Evolutionary conservation across 2,888 invertebrate species (phyloP).

Genomic region (Mamestra brassicae): DNA sequence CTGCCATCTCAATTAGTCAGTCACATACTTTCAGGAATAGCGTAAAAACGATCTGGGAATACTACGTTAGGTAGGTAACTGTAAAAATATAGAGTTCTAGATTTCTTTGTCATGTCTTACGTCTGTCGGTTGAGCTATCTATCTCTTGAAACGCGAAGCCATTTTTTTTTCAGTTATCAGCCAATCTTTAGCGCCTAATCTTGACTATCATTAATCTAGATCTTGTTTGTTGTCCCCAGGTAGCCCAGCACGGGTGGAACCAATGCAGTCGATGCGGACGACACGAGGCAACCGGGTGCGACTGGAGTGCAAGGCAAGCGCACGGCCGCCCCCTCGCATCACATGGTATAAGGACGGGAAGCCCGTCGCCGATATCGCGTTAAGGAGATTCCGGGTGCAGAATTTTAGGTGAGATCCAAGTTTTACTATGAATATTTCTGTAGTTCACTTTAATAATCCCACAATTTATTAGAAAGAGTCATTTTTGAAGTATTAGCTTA

Average conservation of each 20-base stretch:
- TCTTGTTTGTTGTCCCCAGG: conserved; percentile 71
- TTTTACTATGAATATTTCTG: not conserved
- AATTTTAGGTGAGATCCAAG: conserved; percentile 89
- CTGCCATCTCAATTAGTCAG: conserved; percentile 30
- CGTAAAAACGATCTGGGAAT: not conserved
- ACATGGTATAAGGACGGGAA: conserved; percentile 95
- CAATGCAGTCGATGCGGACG: conserved; percentile 84
- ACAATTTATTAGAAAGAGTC: not conserved
- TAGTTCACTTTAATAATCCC: not conserved
- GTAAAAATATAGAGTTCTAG: not conserved
- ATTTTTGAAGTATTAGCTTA: not conserved
- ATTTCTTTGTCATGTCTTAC: not conserved
- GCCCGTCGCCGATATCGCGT: conserved; percentile 91
- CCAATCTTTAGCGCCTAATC: not conserved
- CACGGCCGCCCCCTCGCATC: conserved; percentile 95
- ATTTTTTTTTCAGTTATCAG: not conserved
- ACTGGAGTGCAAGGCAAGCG: conserved; percentile 94
- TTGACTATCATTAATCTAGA: conserved; percentile 9
- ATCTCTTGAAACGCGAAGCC: not conserved
- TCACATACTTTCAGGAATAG: conserved; percentile 26
- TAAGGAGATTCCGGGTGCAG: conserved; percentile 91
- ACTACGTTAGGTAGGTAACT: not conserved
- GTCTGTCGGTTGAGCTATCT: not conserved
- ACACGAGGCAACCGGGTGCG: conserved; percentile 90
- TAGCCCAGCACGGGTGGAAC: conserved; percentile 86